Evolutionary conservation across 2,888 invertebrate genomes (phyloP), one percentile per base, ranked within the genome.

Genomic region (Melipona beecheii): DNA sequence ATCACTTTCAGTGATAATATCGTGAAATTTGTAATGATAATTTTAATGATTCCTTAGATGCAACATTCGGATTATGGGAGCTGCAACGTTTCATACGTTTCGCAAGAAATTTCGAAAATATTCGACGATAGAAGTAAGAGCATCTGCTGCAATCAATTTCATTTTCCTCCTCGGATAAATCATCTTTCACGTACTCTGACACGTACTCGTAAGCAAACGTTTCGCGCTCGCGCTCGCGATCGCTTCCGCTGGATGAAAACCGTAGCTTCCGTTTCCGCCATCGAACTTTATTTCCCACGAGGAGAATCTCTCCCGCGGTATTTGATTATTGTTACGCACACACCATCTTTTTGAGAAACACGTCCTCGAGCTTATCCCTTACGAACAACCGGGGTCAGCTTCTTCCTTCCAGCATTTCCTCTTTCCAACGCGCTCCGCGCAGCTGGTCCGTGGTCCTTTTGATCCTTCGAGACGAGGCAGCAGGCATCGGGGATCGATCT

Each of bases 221-320:
- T 65, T 66, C 56, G 43, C 24, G 43, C 43, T 66, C 1, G 31
- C 43, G 66, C 43, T 66, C 1, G 31, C 43, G 66, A 56, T 69
- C 62, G 31, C 36, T 69, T 75, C 27, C 49, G n/a, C 17, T 21
- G 49, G 74, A 79, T 50, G 56, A 52, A 60, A 65, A 64, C 43
- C 62, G 15, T 65, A 43, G 27, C 64, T 77, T 52, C 24, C 64
- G 31, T 43, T 66, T 9, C 43, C 43, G 15, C 70, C 66, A 83
- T 83, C 83, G 70, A 62, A 73, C 70, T 74, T 71, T 80, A 85
- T 85, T 80, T 85, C 80, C 83, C 85, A 85, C 77, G 79, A 69
- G 83, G 43, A 9, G 27, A 72, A 43, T 17, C 21, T 52, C 50
- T 43, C 54, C 52, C 21, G 64, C 58, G 54, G 77, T 66, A 73